Evolutionary conservation across 2,113 vertebrate species (phyloP), one percentile per base, ranked within the genome.

Genomic region (Cyanocitta stelleri): DNA sequence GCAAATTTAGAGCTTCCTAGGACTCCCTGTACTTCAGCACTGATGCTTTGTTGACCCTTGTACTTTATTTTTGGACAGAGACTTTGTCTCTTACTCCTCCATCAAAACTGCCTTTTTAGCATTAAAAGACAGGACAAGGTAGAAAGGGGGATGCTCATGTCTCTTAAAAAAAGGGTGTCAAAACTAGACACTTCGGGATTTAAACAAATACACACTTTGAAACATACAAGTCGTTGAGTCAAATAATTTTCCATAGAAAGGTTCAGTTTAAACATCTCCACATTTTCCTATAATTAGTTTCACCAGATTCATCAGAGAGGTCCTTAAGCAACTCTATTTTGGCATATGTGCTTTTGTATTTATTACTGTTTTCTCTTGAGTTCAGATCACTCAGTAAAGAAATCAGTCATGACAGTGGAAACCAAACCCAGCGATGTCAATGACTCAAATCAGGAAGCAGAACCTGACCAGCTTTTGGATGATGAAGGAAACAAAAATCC

Each of bases 361-460:
- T 76, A 93, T 67, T 77, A 4, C 26, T 86, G 10, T 87, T 76
- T 62, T 52, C 58, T 83, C 49, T 68, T 73, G 32, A 13, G 6
- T 69, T 91, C 87, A 97, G 97, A 64, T 66, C 52, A 35, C 67
- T 74, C 49, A 75, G 64, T 71, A n/a, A 73, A 93, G 68, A 39
- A 49, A 87, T 20, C 73, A 92, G 24, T 30, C 46, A 89, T 86
- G 81, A 91, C 56, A 22, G 35, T 17, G 84, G 86, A 88, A 96
- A 89, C 13, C 3, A 37, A 77, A 79, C 44, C 87, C 79, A 64
- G 29, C 54, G 95, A 96, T 29, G 37, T 41, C 4, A 84, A 37
- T 68, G 91, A 87, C 43, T 87, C 84, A 58, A 85, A 71, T 24
- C 73, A 86, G 59, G 95, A 94, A 77, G 32, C 24, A 35, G 92